Percentiles rank a stretch among this genome's conserved stretches.
phyloP scores from a whole-genome alignment of 37 sponge, comb jelly and placozoan genomes.

The Hormiphora californensis region DNA sequence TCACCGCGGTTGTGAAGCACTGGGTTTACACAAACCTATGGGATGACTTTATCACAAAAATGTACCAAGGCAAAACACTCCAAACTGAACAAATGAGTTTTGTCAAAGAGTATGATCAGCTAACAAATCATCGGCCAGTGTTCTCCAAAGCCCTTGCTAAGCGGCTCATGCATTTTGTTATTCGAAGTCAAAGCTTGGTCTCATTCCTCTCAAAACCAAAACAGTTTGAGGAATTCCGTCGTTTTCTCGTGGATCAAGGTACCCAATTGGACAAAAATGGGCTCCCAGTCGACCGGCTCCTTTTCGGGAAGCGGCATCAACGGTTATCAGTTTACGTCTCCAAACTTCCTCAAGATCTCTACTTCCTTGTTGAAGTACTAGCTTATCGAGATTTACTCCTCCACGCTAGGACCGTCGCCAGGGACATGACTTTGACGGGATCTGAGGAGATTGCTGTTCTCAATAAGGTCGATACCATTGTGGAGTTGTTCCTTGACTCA shows the following conservation, averaged over 20 bases:
- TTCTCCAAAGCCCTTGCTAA: slow-evolving; percentile 9
- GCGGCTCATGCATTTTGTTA: background rate
- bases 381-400: slow-evolving; percentile 2
- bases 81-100: background rate
- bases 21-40: slow-evolving; percentile 36
- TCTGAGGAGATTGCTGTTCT: background rate
- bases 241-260: background rate
- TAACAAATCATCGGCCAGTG: background rate
- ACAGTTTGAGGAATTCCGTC: slow-evolving; percentile 33
- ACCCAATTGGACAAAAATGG: too few relatives aligned
- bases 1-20: background rate
- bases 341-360: slow-evolving; percentile 19
- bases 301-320: background rate
- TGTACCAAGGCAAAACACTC: background rate
- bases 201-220: background rate
- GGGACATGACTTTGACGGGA: background rate
- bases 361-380: slow-evolving; percentile 5
- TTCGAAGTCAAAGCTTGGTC: background rate
- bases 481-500: slow-evolving; percentile 5
- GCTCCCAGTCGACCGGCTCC: background rate
- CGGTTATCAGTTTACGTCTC: background rate
- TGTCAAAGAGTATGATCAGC: background rate
- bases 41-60: slow-evolving; percentile 2
- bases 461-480: background rate
- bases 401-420: background rate